Evolutionary conservation across 2,888 invertebrate species (phyloP), one percentile per base, ranked within the genome.

Genomic region (Ophion ventricosus): DNA sequence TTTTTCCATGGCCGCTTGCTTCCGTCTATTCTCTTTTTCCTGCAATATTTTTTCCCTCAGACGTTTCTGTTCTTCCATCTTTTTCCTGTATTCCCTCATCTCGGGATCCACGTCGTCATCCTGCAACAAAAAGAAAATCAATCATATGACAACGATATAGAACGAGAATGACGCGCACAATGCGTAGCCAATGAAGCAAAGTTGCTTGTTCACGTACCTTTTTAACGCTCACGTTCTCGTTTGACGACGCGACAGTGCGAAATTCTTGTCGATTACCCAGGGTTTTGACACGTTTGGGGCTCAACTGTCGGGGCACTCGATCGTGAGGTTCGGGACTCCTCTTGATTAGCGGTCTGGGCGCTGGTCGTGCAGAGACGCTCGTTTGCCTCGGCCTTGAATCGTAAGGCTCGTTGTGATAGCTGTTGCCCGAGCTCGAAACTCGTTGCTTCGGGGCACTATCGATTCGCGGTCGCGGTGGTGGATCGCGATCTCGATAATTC

Each of bases 31-130:
- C 81, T 94, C 94, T 83, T 94, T 94, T 82, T 93, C 93, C 40
- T 93, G 92, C 17, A 94, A 87, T 63, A 94, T 91, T 84, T 93
- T 91, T 83, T 94, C 94, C n/a, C 94, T 89, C 29, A 94, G 85
- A 25, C 92, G 91, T 85, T 94, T 94, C 85, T 94, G 94, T 80
- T 94, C 94, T 85, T 94, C 94, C 88, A 94, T 93, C 85, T 93
- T 94, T 81, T 92, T 92, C 2, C 93, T 90, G 82, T 94, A 94
- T 54, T 94, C 94, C 29, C 91, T 90, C 90, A 93, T 92, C 85
- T 94, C 94, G 54, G 93, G 93, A 87, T 94, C 94, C 73, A 92
- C 89, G 75, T 90, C 91, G 43, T 92, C 92, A 54, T 91, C 92
- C 77, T 92, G 29, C 2, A 66, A 35, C 26, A 25, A 76, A 63